Percentiles rank a stretch among this genome's conserved stretches.
phyloP scores from a whole-genome alignment of 2,888 invertebrate genomes.

The Aricia artaxerxes region DNA sequence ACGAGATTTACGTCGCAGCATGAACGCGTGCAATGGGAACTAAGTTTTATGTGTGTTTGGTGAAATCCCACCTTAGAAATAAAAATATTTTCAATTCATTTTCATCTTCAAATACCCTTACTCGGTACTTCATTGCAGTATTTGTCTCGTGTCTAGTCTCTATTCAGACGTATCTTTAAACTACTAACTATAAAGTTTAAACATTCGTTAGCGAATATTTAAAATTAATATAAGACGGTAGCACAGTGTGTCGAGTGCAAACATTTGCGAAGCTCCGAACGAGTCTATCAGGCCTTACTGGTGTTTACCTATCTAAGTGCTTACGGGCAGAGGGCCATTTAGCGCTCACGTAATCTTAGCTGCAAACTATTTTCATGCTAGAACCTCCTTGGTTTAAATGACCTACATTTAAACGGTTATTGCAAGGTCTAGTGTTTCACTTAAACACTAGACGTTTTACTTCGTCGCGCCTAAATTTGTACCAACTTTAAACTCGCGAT shows the following conservation, averaged over 20 bases:
- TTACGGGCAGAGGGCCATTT: conserved; percentile 25
- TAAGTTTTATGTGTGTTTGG: too few relatives aligned
- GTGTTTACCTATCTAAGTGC: conserved; percentile 31
- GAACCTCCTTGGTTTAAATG: neutral
- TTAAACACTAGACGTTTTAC: neutral
- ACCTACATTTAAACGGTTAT: conserved; percentile 1
- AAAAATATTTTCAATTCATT: too few relatives aligned
- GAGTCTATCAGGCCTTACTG: conserved; percentile 24
- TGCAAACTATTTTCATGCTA: conserved; percentile 24
- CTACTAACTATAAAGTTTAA: neutral
- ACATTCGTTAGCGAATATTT: conserved; percentile 29
- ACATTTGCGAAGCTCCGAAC: conserved; percentile 27
- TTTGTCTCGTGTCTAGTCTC: too few relatives aligned
- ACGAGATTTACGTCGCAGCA: too few relatives aligned
- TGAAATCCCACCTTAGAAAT: too few relatives aligned
- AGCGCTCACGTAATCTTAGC: conserved; percentile 29
- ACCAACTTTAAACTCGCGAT: too few relatives aligned
- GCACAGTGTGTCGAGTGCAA: conserved; percentile 25
- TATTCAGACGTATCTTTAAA: neutral
- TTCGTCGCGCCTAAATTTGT: neutral
- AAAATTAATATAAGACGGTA: conserved; percentile 23
- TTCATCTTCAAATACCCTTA: too few relatives aligned
- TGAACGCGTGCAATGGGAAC: too few relatives aligned
- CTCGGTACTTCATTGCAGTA: too few relatives aligned
- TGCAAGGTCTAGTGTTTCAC: neutral